Base-by-base conservation (phyloP, 1,140 invertebrate genomes). In the Lysiphlebus fabarum region DNA sequence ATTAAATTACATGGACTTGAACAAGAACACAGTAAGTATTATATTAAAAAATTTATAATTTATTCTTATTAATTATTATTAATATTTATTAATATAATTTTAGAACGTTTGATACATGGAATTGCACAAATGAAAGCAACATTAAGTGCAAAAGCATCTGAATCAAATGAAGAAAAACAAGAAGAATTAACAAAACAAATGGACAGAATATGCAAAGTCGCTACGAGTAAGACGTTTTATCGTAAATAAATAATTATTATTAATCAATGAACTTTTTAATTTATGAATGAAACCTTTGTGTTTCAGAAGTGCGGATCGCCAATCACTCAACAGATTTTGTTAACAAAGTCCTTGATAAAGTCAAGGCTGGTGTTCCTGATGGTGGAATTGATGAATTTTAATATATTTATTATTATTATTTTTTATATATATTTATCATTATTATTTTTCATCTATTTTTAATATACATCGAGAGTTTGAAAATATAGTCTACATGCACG, bases 1-100 rank as follows among this genome's bases (percentile, higher is more conserved):
- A 87, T 99, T 40, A 98, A 98, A 82, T 80, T 98, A 4, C 90
- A 87, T 76, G 96, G 95, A 34, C 81, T 99, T 50, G 92, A 97
- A 81, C 84, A 87, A 71, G 96, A 99, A 81, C 95, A 98, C 73
- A 91, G 93, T 75, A 67, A 36, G 60, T 33, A 8, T 58, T 55
- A 47, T 45, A 42, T 44, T 61, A n/a, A n/a, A n/a, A n/a, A n/a
- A n/a, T n/a, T n/a, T n/a, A n/a, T n/a, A n/a, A n/a, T n/a, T n/a
- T n/a, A n/a, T n/a, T n/a, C 37, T 34, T 57, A n/a, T 41, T 34
- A 56, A 58, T 40, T 17, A 54, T 61, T 48, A 26, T 34, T 17
- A 36, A 59, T 58, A 12, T 61, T 14, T 53, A 56, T 53, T 6
- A 45, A 62, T 48, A 49, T 64, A 63, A 68, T 82, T 83, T 17